Base-by-base conservation (phyloP, 2,797 vertebrate genomes). In the Heteromormyrus szaboi region DNA sequence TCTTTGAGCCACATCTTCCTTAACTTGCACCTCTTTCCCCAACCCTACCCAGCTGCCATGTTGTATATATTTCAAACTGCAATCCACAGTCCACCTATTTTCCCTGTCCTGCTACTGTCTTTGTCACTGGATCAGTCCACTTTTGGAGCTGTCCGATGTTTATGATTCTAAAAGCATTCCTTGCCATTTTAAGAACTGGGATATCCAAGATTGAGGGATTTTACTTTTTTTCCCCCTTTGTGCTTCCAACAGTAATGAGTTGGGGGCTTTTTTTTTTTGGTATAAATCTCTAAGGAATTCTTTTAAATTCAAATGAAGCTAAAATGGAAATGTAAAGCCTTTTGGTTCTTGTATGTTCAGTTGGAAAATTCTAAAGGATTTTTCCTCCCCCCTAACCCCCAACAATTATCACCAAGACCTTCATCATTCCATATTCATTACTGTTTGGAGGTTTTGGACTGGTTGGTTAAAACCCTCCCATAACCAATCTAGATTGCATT, bases 1-100 rank as follows among this genome's bases (percentile, higher is more conserved):
- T 97, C 97, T 97, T 98, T 98, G 97, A 98, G 97, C 96, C 97
- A 98, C 95, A 96, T 97, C 97, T 97, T 97, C 97, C 97, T 96
- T 96, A 97, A 97, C 97, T 97, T 98, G 97, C 97, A 97, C 96
- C 96, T 96, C 95, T 96, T 79, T 96, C 95, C 96, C 95, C 94
- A 95, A 96, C 95, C 95, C 96, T 95, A 95, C 95, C 95, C 93
- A 95, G 96, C 97, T 96, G 91, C 93, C 92, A 96, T 96, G 96
- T 96, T 98, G 97, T 99, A 98, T 97, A 98, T 98, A 98, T 95
- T 97, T 97, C 93, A 96, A 95, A 97, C 96, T 97, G 95, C 95
- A 95, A 96, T 94, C 72, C 92, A 90, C 95, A 96, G 95, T 96
- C 95, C 96, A 95, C 95, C 95, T 95, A 93, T 94, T 90, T 87